Base-by-base conservation (phyloP, 2,888 invertebrate genomes). In the Xiphydria camelus region DNA sequence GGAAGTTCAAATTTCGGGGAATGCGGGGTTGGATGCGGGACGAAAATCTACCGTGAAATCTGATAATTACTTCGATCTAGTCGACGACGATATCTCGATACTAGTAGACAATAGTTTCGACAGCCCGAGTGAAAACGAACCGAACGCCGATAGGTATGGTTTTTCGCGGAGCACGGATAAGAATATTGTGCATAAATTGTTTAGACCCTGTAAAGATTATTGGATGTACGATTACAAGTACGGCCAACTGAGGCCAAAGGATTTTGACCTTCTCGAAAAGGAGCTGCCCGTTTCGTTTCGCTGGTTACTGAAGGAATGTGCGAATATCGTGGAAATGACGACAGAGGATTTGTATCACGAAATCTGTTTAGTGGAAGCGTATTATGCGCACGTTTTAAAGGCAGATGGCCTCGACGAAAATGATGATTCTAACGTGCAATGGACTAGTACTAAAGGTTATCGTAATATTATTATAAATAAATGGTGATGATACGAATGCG, bases 231-330 rank as follows among this genome's bases (percentile, higher is more conserved):
- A 59, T 7, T 63, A 65, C 25, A 37, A 50, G 14, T 20, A 12
- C 14, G 63, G 61, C 39, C 60, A 61, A 2, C 64, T 70, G 2
- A 65, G 57, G 14, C 45, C 55, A 5, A 62, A 63, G 22, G 62
- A 62, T 46, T 73, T 72, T 35, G 60, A 65, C 17, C 12, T 59
- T 29, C 54, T 73, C 9, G 66, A 73, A 29, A 66, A 62, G 42
- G 58, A 66, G 25, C 51, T 77, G 4, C 73, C 77, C 1, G 21
- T 51, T 1, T 70, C 58, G 49, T 78, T 76, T 52, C 59, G 62
- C 4, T 78, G 77, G 77, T 51, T 78, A 4, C 44, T 78, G 6
- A 66, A 64, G 23, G 76, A 76, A 49, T 76, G 75, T 44, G 68
- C 76, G 1, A 50, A 50, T 29, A 41, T 64, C 19, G 37, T 69